phyloP scores from a whole-genome alignment of 2,113 vertebrate species.

The Xenopus borealis region DNA sequence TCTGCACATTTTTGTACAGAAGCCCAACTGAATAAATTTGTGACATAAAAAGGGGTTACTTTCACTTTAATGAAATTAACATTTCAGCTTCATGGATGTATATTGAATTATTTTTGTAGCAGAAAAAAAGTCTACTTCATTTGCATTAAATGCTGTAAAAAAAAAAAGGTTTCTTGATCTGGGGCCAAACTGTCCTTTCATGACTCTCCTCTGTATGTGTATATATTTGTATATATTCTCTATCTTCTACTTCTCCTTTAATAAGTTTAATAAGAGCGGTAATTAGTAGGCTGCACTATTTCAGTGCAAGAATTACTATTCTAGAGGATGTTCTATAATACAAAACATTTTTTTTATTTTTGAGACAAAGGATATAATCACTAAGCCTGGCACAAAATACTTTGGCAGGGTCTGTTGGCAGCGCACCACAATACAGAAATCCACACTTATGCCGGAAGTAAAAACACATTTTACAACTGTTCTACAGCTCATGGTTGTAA shows the following conservation, averaged over 20 bases:
- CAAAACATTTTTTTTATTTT: background rate
- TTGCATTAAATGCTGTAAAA: no score
- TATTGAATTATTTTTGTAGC: no score
- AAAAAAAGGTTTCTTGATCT: no score
- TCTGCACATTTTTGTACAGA: no score
- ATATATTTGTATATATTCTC: no score
- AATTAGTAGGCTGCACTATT: background rate
- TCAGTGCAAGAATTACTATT: background rate
- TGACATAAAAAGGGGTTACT: no score
- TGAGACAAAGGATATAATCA: background rate
- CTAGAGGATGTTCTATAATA: background rate
- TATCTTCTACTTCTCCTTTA: no score
- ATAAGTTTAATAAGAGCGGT: background rate
- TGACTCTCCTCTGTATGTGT: background rate
- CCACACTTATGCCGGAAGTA: background rate
- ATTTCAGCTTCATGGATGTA: no score
- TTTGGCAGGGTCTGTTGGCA: background rate
- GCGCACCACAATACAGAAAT: background rate
- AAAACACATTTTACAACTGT: background rate
- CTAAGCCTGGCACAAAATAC: background rate
- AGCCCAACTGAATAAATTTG: no score
- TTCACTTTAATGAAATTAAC: no score
- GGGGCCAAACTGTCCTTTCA: background rate
- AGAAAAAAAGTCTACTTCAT: no score
- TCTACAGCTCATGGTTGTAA: background rate